Base-by-base conservation (phyloP, 1,140 invertebrate species). In the Formica selysi region DNA sequence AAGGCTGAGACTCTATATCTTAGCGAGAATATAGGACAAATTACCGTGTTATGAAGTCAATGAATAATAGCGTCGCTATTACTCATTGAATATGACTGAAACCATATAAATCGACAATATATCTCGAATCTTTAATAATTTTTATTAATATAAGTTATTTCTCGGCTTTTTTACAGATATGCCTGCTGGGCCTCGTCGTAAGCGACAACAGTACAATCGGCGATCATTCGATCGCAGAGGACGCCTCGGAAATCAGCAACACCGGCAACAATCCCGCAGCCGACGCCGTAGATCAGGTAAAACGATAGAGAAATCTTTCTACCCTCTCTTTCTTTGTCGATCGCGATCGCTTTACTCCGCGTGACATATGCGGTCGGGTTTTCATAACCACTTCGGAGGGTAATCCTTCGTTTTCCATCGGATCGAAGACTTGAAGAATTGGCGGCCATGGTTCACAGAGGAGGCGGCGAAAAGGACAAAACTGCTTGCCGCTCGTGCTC, bases 131-230 rank as follows among this genome's bases (percentile, higher is more conserved):
- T 38, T n/a, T 36, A 48, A 78, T 51, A 57, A 80, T 8, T 67
- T 67, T 10, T 16, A 67, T 68, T 80, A 29, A 26, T 13, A 57
- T 29, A 57, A 68, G 11, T 13, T 0, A 32, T 5, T 16, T 38
- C 70, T 67, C 51, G 32, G 61, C 86, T 90, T 80, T 87, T 41
- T 93, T 93, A 26, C 91, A 95, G 94, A 92, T 94, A 87, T 94
- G 93, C 85, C 85, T 95, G 54, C 71, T 93, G 71, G 94, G 94
- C 70, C 87, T 94, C 16, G 92, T 87, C n/a, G 90, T 93, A 13
- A 93, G 91, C 88, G 93, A 95, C 85, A 94, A 95, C 86, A 95
- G 92, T 74, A 95, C 94, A 7, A 91, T 94, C 19, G 94, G 92
- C 70, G 91, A 91, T 78, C 92, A 88, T 79, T 91, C 94, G 57